Base-by-base conservation (phyloP, 2,888 invertebrate genomes). In the Caenorhabditis virilis region DNA sequence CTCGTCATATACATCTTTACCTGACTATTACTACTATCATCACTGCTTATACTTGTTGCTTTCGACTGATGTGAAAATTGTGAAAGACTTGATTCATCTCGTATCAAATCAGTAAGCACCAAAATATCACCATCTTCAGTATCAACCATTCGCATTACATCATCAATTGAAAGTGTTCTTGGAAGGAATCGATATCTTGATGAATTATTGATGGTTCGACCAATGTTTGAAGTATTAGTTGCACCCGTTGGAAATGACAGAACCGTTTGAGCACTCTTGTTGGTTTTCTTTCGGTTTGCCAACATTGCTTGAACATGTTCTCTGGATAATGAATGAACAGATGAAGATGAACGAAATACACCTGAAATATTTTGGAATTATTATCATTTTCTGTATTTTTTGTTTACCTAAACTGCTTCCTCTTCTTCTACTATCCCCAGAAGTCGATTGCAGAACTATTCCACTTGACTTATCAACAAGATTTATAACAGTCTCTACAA, bases 61-160 rank as follows among this genome's bases (percentile, higher is more conserved):
- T 52, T 61, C 0, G 66, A 51, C 18, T 30, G 18, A 9, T 51
- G 36, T 7, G 64, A 59, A 5, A 48, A 33, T n/a, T 64, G 49
- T 26, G 58, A 58, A 3, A 72, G 51, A 33, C 55, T 63, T n/a
- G 64, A 64, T 41, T 72, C 72, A 18, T 72, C 72, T n/a, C 72
- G 60, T 1, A 63, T 45, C 46, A 74, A 43, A 43, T 79, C 77
- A 1, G 74, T 71, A 38, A 78, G 30, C 65, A 69, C 18, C 11
- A 61, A 26, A 41, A 62, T 67, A 51, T 67, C 62, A 2, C 72
- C 69, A 30, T 66, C 72, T 36, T 66, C 67, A 1, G 72, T 69
- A 48, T 72, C 72, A 20, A 72, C 72, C 63, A 72, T 58, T 30
- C 69, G 51, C 79, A 82, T 80, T 9, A 80, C 81, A 41, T 80